Evolutionary conservation across 2,888 invertebrate genomes (phyloP).

Genomic region (Pomacea canaliculata): DNA sequence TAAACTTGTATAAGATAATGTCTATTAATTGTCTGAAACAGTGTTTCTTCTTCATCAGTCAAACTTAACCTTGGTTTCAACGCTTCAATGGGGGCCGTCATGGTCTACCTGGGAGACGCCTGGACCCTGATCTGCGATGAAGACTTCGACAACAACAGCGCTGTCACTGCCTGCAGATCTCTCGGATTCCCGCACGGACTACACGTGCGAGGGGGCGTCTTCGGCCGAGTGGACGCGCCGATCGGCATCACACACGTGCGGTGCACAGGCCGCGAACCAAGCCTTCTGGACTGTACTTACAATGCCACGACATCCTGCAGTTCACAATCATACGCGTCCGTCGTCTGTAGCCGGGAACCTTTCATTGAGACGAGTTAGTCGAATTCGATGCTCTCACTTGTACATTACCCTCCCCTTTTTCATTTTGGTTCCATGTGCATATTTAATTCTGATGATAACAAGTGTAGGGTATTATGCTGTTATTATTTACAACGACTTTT

Average conservation of each 20-base stretch:
- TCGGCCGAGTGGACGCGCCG: slow-evolving; percentile 59
- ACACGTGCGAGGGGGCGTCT: slow-evolving; percentile 44
- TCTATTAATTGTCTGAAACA: no score
- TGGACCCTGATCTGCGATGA: slow-evolving; percentile 58
- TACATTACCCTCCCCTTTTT: no score
- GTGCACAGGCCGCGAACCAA: slow-evolving; percentile 43
- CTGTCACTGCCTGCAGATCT: slow-evolving; percentile 49
- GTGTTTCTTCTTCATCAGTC: slow-evolving; percentile 31
- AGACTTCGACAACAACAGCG: slow-evolving; percentile 50
- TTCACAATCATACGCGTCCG: slow-evolving; percentile 47
- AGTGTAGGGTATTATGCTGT: no score
- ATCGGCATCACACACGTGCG: slow-evolving; percentile 74
- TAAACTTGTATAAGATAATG: no score
- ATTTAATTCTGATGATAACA: no score
- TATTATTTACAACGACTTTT: no score
- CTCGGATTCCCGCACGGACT: slow-evolving; percentile 50
- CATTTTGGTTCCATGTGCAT: no score
- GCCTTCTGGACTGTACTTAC: slow-evolving; percentile 40
- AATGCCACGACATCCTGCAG: slow-evolving; percentile 27
- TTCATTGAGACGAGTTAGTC: slow-evolving; percentile 43
- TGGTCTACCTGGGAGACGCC: slow-evolving; percentile 40
- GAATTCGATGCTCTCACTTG: no score
- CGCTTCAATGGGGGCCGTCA: slow-evolving; percentile 50
- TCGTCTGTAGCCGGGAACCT: slow-evolving; percentile 42
- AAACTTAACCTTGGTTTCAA: slow-evolving; percentile 46